Base-by-base conservation (phyloP, 2,797 vertebrate species). In the Jordanella pulchra region DNA sequence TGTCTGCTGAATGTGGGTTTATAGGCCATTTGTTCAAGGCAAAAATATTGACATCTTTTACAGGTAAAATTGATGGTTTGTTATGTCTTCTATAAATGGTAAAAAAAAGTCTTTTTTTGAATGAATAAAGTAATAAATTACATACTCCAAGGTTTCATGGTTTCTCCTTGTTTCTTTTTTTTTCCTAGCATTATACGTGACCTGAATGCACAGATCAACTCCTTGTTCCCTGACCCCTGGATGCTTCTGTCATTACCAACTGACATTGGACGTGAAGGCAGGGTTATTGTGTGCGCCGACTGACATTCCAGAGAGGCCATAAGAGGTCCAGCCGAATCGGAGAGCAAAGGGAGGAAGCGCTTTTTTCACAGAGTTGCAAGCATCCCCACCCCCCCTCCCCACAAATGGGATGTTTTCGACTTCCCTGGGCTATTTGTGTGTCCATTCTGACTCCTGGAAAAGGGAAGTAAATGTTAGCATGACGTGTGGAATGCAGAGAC, bases 261-360 rank as follows among this genome's bases (percentile, higher is more conserved):
- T 80, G 60, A 88, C 76, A 77, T 54, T 78, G 74, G 77, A 84
- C 28, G 21, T 81, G 81, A 68, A 71, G 64, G 55, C 68, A 7
- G 65, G 65, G 73, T 76, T 66, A 80, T 76, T 86, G 81, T 83
- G 77, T 71, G 78, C 60, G 73, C 75, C 77, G 79, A 77, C 64
- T 82, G 67, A 87, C 87, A 90, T 91, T 91, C 88, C 88, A 83
- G 70, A 79, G 87, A 85, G 87, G 89, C 81, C 84, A 48, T 69
- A 3, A 47, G 75, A 85, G 85, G 86, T 82, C 79, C 73, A 79
- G 79, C 76, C 73, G 65, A 84, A 77, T 86, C 75, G 67, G 67
- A 85, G 79, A 75, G 78, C 77, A 81, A 68, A 65, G 82, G 77
- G 84, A 93, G 89, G 92, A 93, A 90, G 84, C 73, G 72, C 77